phyloP scores from a whole-genome alignment of 2,888 invertebrate species.

The Aethes cnicana region DNA sequence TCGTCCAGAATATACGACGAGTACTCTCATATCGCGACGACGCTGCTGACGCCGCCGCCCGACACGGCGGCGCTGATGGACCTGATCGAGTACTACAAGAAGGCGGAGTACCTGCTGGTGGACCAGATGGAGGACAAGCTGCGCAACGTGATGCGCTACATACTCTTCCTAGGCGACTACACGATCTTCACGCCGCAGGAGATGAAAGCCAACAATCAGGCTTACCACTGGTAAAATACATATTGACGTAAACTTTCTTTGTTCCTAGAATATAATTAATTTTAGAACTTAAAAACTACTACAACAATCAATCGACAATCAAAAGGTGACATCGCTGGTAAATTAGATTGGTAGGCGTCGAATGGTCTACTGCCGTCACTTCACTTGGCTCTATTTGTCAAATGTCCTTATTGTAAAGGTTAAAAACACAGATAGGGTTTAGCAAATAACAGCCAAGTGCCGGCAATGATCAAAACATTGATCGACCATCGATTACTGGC shows the following conservation, averaged over 20 bases:
- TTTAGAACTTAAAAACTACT: too few relatives aligned
- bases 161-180: conserved; percentile 92
- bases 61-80: conserved; percentile 94
- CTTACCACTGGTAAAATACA: conserved; percentile 89
- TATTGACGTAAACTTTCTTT: not conserved
- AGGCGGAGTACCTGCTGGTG: conserved; percentile 86
- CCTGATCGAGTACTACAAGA: conserved; percentile 88
- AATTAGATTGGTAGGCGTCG: too few relatives aligned
- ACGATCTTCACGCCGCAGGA: conserved; percentile 90
- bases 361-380: too few relatives aligned
- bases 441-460: too few relatives aligned
- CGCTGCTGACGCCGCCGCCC: conserved; percentile 88
- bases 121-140: conserved; percentile 90
- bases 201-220: conserved; percentile 93
- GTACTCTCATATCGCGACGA: conserved; percentile 90
- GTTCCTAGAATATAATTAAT: too few relatives aligned
- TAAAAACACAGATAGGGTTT: too few relatives aligned
- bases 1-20: conserved; percentile 92
- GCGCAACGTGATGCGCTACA: conserved; percentile 85
- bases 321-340: too few relatives aligned
- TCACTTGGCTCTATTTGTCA: too few relatives aligned
- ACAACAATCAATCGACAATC: too few relatives aligned
- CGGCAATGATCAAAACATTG: too few relatives aligned
- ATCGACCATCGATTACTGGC: too few relatives aligned
- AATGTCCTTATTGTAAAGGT: too few relatives aligned